A percentile compares a stretch with the other conserved stretches of the same genome.
These are phyloP conservation scores for Ecdyonurus torrentis DNA, from an alignment of 2,888 invertebrate species.

Conservation along the genomic window DNA sequence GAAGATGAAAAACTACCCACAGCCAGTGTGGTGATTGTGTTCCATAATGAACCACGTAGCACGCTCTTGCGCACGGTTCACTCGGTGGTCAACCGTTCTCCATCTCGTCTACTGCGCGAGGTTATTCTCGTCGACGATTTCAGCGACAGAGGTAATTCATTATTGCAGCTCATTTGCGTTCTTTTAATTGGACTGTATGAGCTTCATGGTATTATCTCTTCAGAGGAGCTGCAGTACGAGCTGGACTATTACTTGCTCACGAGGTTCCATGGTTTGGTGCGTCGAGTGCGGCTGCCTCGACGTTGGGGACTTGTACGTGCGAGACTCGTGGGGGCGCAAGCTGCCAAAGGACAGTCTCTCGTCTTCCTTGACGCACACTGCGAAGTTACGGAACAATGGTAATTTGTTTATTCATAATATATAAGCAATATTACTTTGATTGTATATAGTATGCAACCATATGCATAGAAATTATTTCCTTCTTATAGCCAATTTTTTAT, in stretches of 20 bases:
- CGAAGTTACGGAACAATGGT: conserved; percentile 64
- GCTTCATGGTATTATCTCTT: conserved; percentile 15
- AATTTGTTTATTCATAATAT: conserved; percentile 13
- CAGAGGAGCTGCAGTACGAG: conserved; percentile 50
- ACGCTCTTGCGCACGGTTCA: conserved; percentile 70
- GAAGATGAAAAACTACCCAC: conserved; percentile 50
- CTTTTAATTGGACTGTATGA: too few species aligned
- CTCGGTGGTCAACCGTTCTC: conserved; percentile 68
- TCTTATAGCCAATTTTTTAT: too few species aligned
- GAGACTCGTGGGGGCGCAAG: conserved; percentile 69
- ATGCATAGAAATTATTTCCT: too few species aligned
- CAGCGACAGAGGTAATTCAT: conserved; percentile 48
- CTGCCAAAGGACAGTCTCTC: conserved; percentile 61
- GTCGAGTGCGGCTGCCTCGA: conserved; percentile 53
- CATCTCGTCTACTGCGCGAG: conserved; percentile 60
- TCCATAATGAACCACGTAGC: conserved; percentile 82
- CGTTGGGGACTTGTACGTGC: conserved; percentile 82
- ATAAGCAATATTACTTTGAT: too few species aligned
- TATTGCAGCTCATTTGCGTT: not conserved
- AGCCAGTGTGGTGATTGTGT: conserved; percentile 69
- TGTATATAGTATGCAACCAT: too few species aligned
- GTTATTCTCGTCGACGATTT: conserved; percentile 91
- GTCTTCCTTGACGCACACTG: conserved; percentile 88
- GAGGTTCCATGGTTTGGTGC: conserved; percentile 46
- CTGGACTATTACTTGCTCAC: conserved; percentile 65